A percentile compares a stretch with the other conserved stretches of the same genome.
phyloP scores from a whole-genome alignment of 2,113 vertebrate species.

The Rhinolophus ferrumequinum region DNA sequence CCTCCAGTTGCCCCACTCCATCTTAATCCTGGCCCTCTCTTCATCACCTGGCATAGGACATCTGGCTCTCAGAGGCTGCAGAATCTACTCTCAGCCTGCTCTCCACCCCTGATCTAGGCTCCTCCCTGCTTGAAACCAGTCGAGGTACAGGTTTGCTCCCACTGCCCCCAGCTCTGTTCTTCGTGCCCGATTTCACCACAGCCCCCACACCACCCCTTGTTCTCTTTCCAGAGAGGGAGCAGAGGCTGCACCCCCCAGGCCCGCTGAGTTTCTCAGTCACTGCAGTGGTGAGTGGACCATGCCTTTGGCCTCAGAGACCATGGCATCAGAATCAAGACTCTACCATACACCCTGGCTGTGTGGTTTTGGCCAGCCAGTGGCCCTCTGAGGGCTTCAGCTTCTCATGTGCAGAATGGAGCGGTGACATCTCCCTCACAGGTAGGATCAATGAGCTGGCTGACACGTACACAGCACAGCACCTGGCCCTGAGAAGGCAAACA shows the following conservation, averaged over 20 bases:
- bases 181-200: accelerated
- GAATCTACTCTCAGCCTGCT: neutral
- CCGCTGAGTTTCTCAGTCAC: neutral
- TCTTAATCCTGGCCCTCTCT: neutral
- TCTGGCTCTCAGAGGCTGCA: neutral
- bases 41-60: neutral
- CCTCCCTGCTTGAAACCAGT: neutral
- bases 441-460: neutral
- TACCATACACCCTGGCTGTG: accelerated
- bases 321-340: neutral
- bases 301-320: neutral
- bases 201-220: neutral
- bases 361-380: neutral
- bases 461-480: neutral
- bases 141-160: neutral
- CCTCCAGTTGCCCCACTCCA: neutral
- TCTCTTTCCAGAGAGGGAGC: neutral
- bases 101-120: neutral
- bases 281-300: accelerated
- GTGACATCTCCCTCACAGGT: neutral
- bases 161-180: neutral
- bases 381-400: neutral
- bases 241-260: neutral
- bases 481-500: neutral
- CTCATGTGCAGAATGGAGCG: neutral